Conservation (phyloP, 2,888 invertebrate species). For the Cinara cedri region DNA sequence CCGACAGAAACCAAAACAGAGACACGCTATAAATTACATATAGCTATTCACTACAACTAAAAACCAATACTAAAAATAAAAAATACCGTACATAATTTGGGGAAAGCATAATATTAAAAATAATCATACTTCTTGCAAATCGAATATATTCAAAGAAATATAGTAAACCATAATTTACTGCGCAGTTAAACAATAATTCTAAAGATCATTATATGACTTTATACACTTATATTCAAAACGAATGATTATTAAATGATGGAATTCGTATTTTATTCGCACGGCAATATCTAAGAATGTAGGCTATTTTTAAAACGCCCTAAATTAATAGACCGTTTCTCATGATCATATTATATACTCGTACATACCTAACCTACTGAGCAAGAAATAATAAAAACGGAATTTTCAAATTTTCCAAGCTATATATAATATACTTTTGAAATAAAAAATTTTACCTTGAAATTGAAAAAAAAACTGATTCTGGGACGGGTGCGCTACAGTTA, state of each 20-base stretch:
- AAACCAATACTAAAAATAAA: too few relatives aligned
- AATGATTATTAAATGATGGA: background rate
- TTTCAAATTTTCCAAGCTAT: background rate
- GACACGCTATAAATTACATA: too few relatives aligned
- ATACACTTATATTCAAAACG: background rate
- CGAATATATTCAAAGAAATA: too few relatives aligned
- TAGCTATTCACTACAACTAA: too few relatives aligned
- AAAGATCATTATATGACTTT: too few relatives aligned
- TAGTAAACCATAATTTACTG: too few relatives aligned
- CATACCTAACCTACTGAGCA: background rate
- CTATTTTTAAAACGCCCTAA: background rate
- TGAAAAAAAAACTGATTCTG: too few relatives aligned
- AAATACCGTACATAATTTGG: too few relatives aligned
- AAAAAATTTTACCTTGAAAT: background rate
- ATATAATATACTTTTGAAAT: background rate
- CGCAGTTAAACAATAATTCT: too few relatives aligned
- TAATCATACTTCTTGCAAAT: too few relatives aligned
- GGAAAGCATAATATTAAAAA: too few relatives aligned
- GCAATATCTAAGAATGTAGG: conserved; percentile 17
- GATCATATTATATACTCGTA: background rate
- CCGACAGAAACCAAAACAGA: too few relatives aligned
- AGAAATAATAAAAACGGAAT: conserved; percentile 5
- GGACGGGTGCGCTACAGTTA: background rate
- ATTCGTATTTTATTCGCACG: background rate
- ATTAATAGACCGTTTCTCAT: background rate